Percentiles rank a stretch among this genome's conserved stretches.
These are phyloP conservation scores for Crotalus horridus DNA, from an alignment of 2,113 vertebrate species.

Conservation along the genomic window DNA sequence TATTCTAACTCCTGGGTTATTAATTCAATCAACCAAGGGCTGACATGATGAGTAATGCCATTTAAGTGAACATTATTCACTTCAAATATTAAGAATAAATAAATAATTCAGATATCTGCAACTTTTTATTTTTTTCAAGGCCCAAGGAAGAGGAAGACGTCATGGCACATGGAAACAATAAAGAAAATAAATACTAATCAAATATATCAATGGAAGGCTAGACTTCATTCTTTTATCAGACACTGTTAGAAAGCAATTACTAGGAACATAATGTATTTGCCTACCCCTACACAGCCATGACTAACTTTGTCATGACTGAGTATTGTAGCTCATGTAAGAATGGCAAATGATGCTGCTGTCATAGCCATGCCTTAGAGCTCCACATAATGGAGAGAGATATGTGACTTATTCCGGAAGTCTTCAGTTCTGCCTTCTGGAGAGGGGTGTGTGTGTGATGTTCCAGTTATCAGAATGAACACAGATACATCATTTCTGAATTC, in stretches of 20 bases:
- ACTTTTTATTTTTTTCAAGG: background rate
- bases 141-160: constrained; percentile 46
- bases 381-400: constrained; percentile 29
- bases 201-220: background rate
- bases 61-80: background rate
- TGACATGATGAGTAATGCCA: background rate
- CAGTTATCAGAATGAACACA: constrained; percentile 23
- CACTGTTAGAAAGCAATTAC: constrained; percentile 36
- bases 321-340: constrained; percentile 4
- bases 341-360: background rate
- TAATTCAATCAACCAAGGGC: background rate
- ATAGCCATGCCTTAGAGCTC: constrained; percentile 33
- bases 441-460: background rate
- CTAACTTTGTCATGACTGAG: constrained; percentile 23
- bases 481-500: constrained; percentile 16
- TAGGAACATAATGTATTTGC: constrained; percentile 1
- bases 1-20: background rate
- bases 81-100: background rate
- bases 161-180: background rate
- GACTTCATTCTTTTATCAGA: constrained; percentile 5
- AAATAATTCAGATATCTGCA: background rate
- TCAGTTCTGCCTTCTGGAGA: background rate
- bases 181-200: background rate
- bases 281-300: constrained; percentile 19
- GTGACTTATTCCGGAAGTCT: constrained; percentile 20